Evolutionary conservation across 2,113 vertebrate genomes (phyloP).

Genomic region (Centropristis striata): DNA sequence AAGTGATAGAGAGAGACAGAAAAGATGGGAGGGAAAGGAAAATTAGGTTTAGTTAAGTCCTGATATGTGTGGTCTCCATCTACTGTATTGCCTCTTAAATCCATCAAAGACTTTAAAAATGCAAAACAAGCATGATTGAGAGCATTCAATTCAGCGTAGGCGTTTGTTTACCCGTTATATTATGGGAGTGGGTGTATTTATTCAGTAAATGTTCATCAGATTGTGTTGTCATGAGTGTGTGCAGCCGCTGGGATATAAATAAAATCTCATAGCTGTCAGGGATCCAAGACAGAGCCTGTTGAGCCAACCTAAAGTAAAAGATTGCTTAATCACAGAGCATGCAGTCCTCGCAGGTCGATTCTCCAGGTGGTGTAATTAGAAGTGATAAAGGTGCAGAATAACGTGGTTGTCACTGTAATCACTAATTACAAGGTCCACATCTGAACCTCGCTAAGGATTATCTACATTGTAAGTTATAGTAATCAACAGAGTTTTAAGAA

Average conservation of each 20-base stretch:
- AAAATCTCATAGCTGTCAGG: background rate
- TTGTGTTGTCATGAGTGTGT: background rate
- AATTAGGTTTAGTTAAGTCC: background rate
- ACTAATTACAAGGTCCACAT: background rate
- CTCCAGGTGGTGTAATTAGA: background rate
- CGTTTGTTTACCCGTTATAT: constrained; percentile 22
- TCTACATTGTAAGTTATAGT: background rate
- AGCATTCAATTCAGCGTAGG: background rate
- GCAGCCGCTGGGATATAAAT: constrained; percentile 38
- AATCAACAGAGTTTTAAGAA: background rate
- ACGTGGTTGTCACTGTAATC: constrained; percentile 4
- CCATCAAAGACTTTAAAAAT: background rate
- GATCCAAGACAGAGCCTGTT: constrained; percentile 12
- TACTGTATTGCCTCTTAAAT: background rate
- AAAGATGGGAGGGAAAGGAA: background rate
- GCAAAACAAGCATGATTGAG: background rate
- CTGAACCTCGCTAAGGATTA: background rate
- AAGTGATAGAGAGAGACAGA: background rate
- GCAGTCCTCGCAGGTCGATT: background rate
- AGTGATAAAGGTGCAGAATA: constrained; percentile 9
- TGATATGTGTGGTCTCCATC: background rate
- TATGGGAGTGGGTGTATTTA: constrained; percentile 29
- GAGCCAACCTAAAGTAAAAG: background rate
- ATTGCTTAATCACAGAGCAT: background rate
- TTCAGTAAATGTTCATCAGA: constrained; percentile 13